A percentile compares a stretch with the other conserved stretches of the same genome.
These are phyloP conservation scores for Octopus sinensis DNA, from an alignment of 1,140 invertebrate species.

Conservation along the genomic window DNA sequence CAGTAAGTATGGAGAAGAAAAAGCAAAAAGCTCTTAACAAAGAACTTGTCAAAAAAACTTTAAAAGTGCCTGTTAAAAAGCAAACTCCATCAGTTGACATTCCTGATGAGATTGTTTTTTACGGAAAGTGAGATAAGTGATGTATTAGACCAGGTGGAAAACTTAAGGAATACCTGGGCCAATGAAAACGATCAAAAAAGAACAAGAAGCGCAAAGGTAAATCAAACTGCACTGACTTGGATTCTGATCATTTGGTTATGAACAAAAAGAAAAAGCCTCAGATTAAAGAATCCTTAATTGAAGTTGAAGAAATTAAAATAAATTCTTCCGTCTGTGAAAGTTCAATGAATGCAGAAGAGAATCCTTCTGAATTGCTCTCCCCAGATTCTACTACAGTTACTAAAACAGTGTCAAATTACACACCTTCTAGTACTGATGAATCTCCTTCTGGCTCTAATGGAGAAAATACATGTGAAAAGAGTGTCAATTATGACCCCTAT, in stretches of 20 bases:
- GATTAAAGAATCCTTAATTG: slow-evolving; percentile 14
- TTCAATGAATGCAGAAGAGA: not conserved
- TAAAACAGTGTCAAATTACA: not conserved
- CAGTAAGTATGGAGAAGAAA: not conserved
- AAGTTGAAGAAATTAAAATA: not conserved
- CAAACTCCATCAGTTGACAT: slow-evolving; percentile 21
- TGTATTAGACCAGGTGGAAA: slow-evolving; percentile 51
- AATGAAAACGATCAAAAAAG: slow-evolving; percentile 28
- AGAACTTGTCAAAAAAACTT: not conserved
- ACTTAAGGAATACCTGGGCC: slow-evolving; percentile 26
- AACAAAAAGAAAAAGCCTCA: slow-evolving; percentile 26
- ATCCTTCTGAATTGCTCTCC: slow-evolving; percentile 9
- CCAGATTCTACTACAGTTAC: slow-evolving; percentile 19
- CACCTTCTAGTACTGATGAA: not conserved
- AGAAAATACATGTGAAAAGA: not conserved
- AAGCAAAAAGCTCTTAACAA: not conserved
- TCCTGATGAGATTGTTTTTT: slow-evolving; percentile 48
- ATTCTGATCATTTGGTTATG: not conserved
- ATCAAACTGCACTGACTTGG: not conserved
- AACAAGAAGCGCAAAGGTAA: slow-evolving; percentile 27
- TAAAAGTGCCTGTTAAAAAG: not conserved
- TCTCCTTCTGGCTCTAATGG: not conserved
- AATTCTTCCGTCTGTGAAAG: slow-evolving; percentile 4
- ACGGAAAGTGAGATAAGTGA: slow-evolving; percentile 43
- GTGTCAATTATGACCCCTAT: not conserved